Evolutionary conservation across 1,140 invertebrate species (phyloP).

Genomic region (Drosophila neocordata): DNA sequence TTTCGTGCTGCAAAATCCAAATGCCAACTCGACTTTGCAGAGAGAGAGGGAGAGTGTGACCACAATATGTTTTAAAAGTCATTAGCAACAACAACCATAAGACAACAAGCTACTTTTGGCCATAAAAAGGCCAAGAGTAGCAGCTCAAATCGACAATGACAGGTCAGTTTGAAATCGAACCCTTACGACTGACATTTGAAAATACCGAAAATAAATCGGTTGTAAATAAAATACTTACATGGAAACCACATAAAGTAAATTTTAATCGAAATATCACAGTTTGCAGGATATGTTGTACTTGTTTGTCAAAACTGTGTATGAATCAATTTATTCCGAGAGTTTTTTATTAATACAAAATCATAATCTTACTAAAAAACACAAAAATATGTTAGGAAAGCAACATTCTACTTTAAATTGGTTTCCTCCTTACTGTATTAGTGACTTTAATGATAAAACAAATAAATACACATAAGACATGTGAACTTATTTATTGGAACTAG

Average conservation of each 20-base stretch:
- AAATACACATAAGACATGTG: too few species aligned
- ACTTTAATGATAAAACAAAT: too few species aligned
- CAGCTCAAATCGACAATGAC: background rate
- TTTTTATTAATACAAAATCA: too few species aligned
- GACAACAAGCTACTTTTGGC: background rate
- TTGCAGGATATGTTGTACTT: background rate
- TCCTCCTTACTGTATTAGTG: too few species aligned
- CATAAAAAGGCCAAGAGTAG: background rate
- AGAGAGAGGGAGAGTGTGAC: conserved; percentile 15
- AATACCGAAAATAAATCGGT: too few species aligned
- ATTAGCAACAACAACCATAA: background rate
- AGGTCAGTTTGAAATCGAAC: background rate
- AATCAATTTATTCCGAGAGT: too few species aligned
- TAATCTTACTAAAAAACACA: too few species aligned
- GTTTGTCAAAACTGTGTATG: too few species aligned
- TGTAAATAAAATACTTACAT: too few species aligned
- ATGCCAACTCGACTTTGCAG: conserved; percentile 70
- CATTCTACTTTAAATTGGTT: too few species aligned
- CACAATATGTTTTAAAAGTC: background rate
- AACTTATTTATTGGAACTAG: background rate
- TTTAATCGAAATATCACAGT: background rate
- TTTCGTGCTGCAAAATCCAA: conserved; percentile 53
- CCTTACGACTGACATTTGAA: background rate
- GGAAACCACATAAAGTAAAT: too few species aligned
- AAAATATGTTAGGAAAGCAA: too few species aligned